These are phyloP conservation scores for Cryptotis parvus DNA, from an alignment of 2,113 vertebrate genomes.

Conservation along the genomic window DNA sequence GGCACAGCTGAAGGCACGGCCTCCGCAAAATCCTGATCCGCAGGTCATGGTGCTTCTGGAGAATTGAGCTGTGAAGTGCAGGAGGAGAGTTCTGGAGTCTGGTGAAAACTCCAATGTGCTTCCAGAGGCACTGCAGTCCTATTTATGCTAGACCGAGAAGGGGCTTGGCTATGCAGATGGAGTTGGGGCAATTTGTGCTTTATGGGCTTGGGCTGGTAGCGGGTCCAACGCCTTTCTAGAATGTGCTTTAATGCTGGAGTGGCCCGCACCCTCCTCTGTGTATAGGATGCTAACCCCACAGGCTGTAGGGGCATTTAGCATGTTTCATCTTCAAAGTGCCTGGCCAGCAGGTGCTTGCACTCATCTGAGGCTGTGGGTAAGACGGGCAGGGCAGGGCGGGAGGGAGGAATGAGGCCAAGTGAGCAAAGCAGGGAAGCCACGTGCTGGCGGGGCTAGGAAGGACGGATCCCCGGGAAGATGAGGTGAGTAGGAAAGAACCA, in stretches of 20 bases:
- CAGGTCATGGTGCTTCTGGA: constrained; percentile 72
- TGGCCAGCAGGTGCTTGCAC: not conserved
- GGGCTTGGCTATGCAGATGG: constrained; percentile 58
- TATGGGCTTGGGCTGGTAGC: constrained; percentile 79
- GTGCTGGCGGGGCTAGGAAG: too few relatives aligned
- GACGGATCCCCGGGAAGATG: not conserved
- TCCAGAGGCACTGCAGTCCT: not conserved
- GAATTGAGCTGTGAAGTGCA: not conserved
- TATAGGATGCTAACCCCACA: constrained; percentile 43
- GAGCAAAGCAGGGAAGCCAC: not conserved
- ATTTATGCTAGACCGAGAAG: constrained; percentile 68
- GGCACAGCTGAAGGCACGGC: constrained; percentile 64
- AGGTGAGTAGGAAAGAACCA: not conserved
- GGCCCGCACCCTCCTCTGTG: constrained; percentile 62
- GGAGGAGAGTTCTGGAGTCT: constrained; percentile 24
- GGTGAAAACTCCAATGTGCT: constrained; percentile 45
- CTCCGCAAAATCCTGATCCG: constrained; percentile 58
- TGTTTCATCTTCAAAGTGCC: constrained; percentile 74
- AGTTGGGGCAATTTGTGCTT: constrained; percentile 70
- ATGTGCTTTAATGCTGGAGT: constrained; percentile 70
- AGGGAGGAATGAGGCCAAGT: not conserved
- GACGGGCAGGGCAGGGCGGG: not conserved
- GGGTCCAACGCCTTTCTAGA: constrained; percentile 49
- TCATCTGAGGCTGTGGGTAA: not conserved
- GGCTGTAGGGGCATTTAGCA: constrained; percentile 21